Conservation (phyloP, 2,113 vertebrate species). For the Silurus asotus region DNA sequence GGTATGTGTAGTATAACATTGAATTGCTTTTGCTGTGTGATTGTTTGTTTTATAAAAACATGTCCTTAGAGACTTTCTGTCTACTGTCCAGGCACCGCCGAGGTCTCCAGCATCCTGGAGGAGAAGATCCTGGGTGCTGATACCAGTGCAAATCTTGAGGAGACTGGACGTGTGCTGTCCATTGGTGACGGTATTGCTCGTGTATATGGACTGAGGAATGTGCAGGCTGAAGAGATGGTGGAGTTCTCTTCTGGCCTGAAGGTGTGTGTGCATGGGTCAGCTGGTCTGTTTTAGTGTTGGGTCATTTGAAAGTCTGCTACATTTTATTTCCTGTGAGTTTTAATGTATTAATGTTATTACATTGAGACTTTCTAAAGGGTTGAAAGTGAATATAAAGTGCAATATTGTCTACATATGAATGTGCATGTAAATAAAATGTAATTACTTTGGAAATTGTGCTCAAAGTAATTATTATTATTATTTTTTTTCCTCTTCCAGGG, state of each 20-base stretch:
- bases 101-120: slow-evolving; percentile 96
- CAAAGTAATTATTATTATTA: background rate
- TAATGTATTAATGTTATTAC: background rate
- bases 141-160: slow-evolving; percentile 88
- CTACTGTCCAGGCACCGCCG: slow-evolving; percentile 83
- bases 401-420: background rate
- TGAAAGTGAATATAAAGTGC: background rate
- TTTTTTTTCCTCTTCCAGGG: slow-evolving; percentile 71
- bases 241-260: slow-evolving; percentile 98
- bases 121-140: slow-evolving; percentile 94
- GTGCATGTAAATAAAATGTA: background rate
- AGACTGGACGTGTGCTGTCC: slow-evolving; percentile 94
- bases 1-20: slow-evolving; percentile 72
- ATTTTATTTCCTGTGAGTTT: background rate
- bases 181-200: slow-evolving; percentile 98
- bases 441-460: background rate
- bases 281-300: background rate
- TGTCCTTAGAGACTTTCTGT: background rate
- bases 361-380: background rate
- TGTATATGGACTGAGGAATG: slow-evolving; percentile 93
- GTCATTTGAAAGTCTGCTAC: background rate
- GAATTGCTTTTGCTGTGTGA: background rate
- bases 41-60: background rate
- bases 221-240: slow-evolving; percentile 99
- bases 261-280: slow-evolving; percentile 61